These are phyloP conservation scores for Rynchops niger DNA, from an alignment of 2,113 vertebrate genomes.

Conservation along the genomic window DNA sequence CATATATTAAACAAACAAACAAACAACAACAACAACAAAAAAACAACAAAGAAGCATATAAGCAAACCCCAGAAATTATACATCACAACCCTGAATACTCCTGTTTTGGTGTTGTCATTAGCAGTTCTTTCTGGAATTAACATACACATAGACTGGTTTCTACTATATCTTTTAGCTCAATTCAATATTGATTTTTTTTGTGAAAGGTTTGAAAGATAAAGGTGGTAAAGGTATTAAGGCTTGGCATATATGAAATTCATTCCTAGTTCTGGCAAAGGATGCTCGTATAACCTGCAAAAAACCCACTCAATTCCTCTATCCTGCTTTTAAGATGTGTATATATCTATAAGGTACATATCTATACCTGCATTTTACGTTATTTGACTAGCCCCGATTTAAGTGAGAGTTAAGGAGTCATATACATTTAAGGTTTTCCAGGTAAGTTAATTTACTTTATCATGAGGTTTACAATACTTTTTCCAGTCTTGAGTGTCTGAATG, in stretches of 20 bases:
- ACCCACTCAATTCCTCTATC: not conserved
- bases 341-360: not conserved
- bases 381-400: not conserved
- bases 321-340: not conserved
- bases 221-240: not conserved
- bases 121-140: not conserved
- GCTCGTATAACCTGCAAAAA: not conserved
- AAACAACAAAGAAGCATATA: not conserved
- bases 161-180: not conserved
- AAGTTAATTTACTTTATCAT: not conserved
- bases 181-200: not conserved
- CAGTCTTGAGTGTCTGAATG: not conserved
- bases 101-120: not conserved
- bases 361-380: not conserved
- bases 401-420: not conserved
- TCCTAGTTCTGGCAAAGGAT: not conserved
- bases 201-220: not conserved
- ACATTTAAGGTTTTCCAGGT: not conserved
- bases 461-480: not conserved
- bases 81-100: rapidly evolving
- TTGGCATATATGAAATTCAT: not conserved
- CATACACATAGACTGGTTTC: not conserved
- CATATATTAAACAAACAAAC: not conserved
- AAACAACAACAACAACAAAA: too few species aligned
- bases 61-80: not conserved